These are phyloP conservation scores for Trileptium ribeirensis DNA, from an alignment of 2,888 invertebrate species.

Conservation along the genomic window DNA sequence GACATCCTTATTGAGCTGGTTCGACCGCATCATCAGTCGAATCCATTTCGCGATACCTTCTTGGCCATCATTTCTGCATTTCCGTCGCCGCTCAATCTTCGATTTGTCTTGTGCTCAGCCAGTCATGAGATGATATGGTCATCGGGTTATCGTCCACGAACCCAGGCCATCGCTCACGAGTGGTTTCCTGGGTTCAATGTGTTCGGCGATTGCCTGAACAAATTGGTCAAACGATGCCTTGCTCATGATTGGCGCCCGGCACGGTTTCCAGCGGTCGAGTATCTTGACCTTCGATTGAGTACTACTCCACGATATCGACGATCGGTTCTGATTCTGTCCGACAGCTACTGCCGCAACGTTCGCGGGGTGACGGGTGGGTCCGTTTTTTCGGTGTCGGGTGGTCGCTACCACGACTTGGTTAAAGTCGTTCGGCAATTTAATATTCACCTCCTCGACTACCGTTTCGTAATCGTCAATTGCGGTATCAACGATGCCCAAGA, in stretches of 20 bases:
- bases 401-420: not conserved
- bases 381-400: not conserved
- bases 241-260: not conserved
- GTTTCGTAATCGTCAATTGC: not conserved
- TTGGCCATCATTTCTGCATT: not conserved
- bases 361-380: not conserved
- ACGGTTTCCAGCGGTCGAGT: not conserved
- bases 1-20: not conserved
- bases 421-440: not conserved
- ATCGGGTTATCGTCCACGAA: not conserved
- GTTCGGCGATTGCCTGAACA: not conserved
- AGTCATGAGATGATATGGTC: not conserved
- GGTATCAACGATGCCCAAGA: not conserved
- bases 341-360: not conserved
- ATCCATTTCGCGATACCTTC: not conserved
- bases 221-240: not conserved
- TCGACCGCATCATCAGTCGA: not conserved
- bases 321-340: not conserved
- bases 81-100: not conserved
- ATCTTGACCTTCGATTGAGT: not conserved
- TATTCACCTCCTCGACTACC: not conserved
- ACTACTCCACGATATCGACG: not conserved
- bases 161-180: not conserved
- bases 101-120: not conserved
- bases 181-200: not conserved